Conservation (phyloP, 2,888 invertebrate species). For the Cetonia aurata region DNA sequence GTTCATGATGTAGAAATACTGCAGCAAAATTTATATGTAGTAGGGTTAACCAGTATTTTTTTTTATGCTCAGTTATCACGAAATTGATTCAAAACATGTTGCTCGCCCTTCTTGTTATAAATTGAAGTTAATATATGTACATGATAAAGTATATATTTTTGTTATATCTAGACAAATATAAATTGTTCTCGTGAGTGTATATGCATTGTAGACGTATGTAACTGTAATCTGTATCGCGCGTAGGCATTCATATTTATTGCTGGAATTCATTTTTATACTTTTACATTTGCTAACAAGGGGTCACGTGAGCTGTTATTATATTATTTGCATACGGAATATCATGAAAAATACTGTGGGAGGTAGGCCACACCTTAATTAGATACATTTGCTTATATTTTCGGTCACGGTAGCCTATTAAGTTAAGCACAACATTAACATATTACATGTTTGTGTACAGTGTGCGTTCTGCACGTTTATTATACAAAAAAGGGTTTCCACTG, state of each 20-base stretch:
- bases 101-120: constrained; percentile 16
- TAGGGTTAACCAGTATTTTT: background rate
- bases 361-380: too few relatives aligned
- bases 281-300: constrained; percentile 23
- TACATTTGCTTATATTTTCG: too few relatives aligned
- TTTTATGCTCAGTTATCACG: constrained; percentile 20
- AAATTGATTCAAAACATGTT: constrained; percentile 8
- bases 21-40: too few relatives aligned
- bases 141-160: constrained; percentile 24
- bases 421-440: too few relatives aligned
- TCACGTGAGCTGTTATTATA: constrained; percentile 30
- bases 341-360: constrained; percentile 1
- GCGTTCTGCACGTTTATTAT: too few relatives aligned
- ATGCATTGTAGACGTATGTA: constrained; percentile 21
- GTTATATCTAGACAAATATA: constrained; percentile 27
- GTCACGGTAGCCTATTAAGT: too few relatives aligned
- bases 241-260: constrained; percentile 32
- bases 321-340: constrained; percentile 14
- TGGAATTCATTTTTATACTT: constrained; percentile 14
- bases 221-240: constrained; percentile 22
- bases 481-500: too few relatives aligned
- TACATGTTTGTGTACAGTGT: too few relatives aligned
- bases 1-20: too few relatives aligned
- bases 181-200: constrained; percentile 18
- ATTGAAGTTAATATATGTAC: constrained; percentile 21